phyloP scores from a whole-genome alignment of 2,888 invertebrate species.

The Drosophila borealis region DNA sequence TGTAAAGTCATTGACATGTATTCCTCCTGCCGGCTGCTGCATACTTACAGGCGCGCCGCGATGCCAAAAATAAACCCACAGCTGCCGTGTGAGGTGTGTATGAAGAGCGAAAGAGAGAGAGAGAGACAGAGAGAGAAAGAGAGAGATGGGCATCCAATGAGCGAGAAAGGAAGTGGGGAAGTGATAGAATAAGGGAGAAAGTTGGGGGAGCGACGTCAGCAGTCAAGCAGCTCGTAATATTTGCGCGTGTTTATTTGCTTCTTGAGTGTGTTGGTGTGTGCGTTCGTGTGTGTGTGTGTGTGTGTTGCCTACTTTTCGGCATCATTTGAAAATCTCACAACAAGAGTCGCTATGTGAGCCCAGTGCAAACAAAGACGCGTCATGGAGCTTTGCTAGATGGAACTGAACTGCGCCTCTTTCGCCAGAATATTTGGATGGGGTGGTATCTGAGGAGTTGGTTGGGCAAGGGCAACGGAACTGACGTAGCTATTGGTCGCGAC shows the following conservation, averaged over 20 bases:
- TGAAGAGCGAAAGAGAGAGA: not conserved
- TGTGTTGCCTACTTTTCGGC: conserved; percentile 59
- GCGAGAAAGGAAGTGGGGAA: not conserved
- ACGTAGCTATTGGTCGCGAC: conserved; percentile 28
- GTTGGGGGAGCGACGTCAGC: conserved; percentile 32
- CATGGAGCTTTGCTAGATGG: conserved; percentile 35
- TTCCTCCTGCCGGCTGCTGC: conserved; percentile 57
- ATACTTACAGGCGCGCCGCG: conserved; percentile 43
- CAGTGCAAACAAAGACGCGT: conserved; percentile 55
- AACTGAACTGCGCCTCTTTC: conserved; percentile 16
- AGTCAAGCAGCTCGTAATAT: conserved; percentile 62
- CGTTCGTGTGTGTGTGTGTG: conserved; percentile 1
- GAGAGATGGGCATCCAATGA: not conserved
- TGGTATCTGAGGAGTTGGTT: too few relatives aligned
- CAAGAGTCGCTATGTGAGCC: conserved; percentile 32
- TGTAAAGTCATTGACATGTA: conserved; percentile 83
- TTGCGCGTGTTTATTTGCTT: conserved; percentile 66
- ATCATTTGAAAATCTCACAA: conserved; percentile 57
- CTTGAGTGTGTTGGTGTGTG: conserved; percentile 20
- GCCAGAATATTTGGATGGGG: not conserved
- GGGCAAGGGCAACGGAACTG: not conserved
- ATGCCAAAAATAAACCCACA: conserved; percentile 66
- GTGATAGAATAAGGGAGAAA: not conserved
- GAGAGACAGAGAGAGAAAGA: not conserved
- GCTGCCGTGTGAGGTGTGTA: conserved; percentile 35